Conservation (phyloP, 2,888 invertebrate genomes). For the Dryobota labecula region DNA sequence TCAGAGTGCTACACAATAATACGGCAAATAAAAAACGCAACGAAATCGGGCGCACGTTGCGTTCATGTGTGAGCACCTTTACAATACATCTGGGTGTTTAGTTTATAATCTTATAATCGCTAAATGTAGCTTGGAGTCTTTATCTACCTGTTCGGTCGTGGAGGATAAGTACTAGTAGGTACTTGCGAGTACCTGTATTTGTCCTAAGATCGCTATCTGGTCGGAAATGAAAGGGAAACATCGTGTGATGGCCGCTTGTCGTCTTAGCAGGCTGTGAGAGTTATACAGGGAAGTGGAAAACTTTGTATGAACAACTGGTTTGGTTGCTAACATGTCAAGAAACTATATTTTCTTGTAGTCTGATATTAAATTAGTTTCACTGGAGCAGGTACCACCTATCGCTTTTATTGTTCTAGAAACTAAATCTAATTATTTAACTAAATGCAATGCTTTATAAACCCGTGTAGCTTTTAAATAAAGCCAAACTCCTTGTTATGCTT, state of each 20-base stretch:
- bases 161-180: slow-evolving; percentile 41
- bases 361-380: neutral
- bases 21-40: too few species aligned
- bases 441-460: neutral
- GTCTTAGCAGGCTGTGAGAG: slow-evolving; percentile 12
- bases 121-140: slow-evolving; percentile 32
- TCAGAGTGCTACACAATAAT: neutral
- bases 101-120: slow-evolving; percentile 54
- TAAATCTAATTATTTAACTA: neutral
- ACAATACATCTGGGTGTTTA: slow-evolving; percentile 19
- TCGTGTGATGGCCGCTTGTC: slow-evolving; percentile 20
- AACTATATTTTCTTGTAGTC: slow-evolving; percentile 8
- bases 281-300: slow-evolving; percentile 25
- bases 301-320: slow-evolving; percentile 31
- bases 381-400: neutral
- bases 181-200: slow-evolving; percentile 20
- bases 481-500: neutral
- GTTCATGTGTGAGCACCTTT: slow-evolving; percentile 2
- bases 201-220: slow-evolving; percentile 41
- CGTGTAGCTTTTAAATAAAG: neutral
- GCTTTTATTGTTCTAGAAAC: neutral
- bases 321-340: neutral
- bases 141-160: slow-evolving; percentile 20
- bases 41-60: neutral
- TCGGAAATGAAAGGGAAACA: slow-evolving; percentile 57